A percentile compares a stretch with the other conserved stretches of the same genome.
Conservation (phyloP, 2,797 vertebrate species). For the Darevskia nairensis region DNA sequence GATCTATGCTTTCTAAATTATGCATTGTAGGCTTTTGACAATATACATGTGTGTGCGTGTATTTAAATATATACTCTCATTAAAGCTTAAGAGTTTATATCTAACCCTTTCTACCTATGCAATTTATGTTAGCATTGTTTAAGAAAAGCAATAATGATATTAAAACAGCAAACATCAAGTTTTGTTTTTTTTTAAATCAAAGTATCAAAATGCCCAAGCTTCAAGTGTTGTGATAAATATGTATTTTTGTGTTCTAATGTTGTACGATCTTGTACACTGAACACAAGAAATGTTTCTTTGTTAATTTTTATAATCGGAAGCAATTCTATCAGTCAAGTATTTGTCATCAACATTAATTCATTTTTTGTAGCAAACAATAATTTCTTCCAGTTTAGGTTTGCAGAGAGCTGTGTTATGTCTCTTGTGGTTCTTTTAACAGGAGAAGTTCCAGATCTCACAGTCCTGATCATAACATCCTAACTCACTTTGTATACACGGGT, state of each 20-base stretch:
- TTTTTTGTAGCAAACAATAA: conserved; percentile 40
- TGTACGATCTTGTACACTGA: conserved; percentile 13
- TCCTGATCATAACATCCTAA: too few species aligned
- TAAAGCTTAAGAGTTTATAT: conserved; percentile 46
- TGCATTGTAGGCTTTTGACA: conserved; percentile 51
- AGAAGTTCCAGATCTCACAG: too few species aligned
- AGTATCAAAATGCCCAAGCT: neutral
- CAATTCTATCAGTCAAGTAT: conserved; percentile 36
- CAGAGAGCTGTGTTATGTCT: conserved; percentile 30
- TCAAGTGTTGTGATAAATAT: conserved; percentile 30
- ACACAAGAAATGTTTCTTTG: conserved; percentile 1
- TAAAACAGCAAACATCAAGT: conserved; percentile 35
- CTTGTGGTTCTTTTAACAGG: conserved; percentile 34
- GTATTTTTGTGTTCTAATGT: conserved; percentile 30
- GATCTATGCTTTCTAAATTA: conserved; percentile 48
- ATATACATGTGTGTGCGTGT: conserved; percentile 20
- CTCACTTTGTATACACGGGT: too few species aligned
- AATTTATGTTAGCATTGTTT: conserved; percentile 44
- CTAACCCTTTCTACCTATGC: conserved; percentile 16
- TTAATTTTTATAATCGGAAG: conserved; percentile 44
- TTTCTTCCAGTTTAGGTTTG: conserved; percentile 49
- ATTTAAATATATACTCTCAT: neutral
- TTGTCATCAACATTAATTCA: conserved; percentile 53
- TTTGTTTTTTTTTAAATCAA: conserved; percentile 29
- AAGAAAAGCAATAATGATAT: conserved; percentile 32